Evolutionary conservation across 2,888 invertebrate species (phyloP).

Genomic region (Chorisops tibialis): DNA sequence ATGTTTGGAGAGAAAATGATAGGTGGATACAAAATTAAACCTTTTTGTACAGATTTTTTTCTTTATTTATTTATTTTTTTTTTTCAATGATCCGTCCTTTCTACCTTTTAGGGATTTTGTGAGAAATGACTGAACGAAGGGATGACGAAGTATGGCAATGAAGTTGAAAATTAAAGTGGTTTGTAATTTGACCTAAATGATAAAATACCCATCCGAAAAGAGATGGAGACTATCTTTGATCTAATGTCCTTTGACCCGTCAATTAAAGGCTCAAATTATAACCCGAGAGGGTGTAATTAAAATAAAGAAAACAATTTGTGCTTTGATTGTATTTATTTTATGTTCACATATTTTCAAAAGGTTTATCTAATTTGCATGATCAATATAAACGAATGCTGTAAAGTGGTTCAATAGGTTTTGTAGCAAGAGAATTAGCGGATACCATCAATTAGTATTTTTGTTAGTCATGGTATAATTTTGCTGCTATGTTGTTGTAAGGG

Average conservation of each 20-base stretch:
- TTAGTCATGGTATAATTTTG: too few species aligned
- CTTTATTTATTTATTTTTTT: too few species aligned
- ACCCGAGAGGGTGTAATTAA: background rate
- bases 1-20: background rate
- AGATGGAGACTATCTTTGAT: background rate
- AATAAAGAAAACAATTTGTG: too few species aligned
- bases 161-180: constrained; percentile 6
- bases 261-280: background rate
- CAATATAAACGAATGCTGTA: too few species aligned
- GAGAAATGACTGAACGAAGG: background rate
- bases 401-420: too few species aligned
- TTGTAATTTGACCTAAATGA: background rate
- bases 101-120: background rate
- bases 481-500: too few species aligned
- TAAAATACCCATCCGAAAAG: background rate
- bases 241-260: background rate
- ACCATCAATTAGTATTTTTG: too few species aligned
- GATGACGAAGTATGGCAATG: background rate
- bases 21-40: constrained; percentile 6
- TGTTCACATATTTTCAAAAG: too few species aligned
- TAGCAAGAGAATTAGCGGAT: too few species aligned
- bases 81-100: background rate
- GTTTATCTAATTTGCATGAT: too few species aligned
- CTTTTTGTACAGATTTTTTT: background rate
- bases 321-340: too few species aligned